Base-by-base conservation (phyloP, 2,113 vertebrate genomes). In the Bucco capensis region DNA sequence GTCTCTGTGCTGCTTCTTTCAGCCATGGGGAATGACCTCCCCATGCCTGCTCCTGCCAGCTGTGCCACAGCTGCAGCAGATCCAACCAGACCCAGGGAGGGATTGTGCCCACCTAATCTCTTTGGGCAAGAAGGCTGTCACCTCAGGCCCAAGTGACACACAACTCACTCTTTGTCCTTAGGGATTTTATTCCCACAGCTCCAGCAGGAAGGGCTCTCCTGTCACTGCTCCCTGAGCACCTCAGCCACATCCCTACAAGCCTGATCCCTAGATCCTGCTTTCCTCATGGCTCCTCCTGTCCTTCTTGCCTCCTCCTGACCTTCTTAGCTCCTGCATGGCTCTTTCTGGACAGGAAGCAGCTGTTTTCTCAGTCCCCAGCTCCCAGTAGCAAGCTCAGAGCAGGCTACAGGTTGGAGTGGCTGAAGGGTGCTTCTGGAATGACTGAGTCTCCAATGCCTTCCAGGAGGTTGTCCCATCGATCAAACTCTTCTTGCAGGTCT, bases 401-500 rank as follows among this genome's bases (percentile, higher is more conserved):
- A 13, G 27, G 78, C 93, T 97, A 98, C 9, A 98, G 95, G 25
- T 31, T 97, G 3, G 97, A 93, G 69, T 72, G 83, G 83, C 89
- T 27, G 30, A 78, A 50, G 1, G 97, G 97, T 7, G 88, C 76
- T 5, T 88, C 97, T 1, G 79, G 92, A 49, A 56, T 92, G 14
- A 98, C 86, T 0, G 86, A 94, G 6, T 96, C 94, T 31, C 97
- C 96, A 1, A 92, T 44, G 35, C 97, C 97, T 76, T 98, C 97
- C 2, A 96, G 56, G 77, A 98, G 89, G 38, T 51, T 7, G 8
- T 97, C 92, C 97, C 98, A 97, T 4, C 40, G 95, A 5, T 92
- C 54, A 12, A 96, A 97, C 46, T 91, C 57, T 76, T 96, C 95
- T 67, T 96, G 37, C 66, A 98, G 96, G 76, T 94, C 98, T 98